These are phyloP conservation scores for Hirundichthys speculiger DNA, from an alignment of 2,113 vertebrate genomes.

Conservation along the genomic window DNA sequence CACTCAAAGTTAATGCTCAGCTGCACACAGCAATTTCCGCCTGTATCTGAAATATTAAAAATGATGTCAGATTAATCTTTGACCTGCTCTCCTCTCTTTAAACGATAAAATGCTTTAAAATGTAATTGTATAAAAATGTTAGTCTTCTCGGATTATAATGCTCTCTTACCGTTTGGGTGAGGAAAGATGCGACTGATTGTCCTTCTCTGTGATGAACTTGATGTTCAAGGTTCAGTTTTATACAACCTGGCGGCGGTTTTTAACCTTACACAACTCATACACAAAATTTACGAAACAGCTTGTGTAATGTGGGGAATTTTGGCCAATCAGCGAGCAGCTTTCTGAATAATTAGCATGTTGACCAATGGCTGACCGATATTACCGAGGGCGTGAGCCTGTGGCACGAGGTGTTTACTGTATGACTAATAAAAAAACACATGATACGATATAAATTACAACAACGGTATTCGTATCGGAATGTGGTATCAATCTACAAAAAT, in stretches of 20 bases:
- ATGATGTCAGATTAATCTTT: no score
- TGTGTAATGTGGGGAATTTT: slow-evolving; percentile 57
- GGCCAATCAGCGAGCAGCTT: slow-evolving; percentile 59
- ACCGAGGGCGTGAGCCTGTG: background rate
- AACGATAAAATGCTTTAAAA: no score
- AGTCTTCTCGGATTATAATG: background rate
- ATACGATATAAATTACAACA: no score
- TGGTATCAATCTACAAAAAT: no score
- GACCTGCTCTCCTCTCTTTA: no score
- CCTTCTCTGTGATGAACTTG: no score
- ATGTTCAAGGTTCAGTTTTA: background rate
- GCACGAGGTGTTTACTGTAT: slow-evolving; percentile 13
- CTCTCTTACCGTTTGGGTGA: slow-evolving; percentile 43
- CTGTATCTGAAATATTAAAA: no score
- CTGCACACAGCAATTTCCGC: no score
- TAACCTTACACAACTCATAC: slow-evolving; percentile 56
- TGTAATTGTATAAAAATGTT: no score
- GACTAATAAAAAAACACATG: background rate
- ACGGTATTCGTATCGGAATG: no score
- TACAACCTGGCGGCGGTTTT: background rate
- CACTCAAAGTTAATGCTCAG: no score
- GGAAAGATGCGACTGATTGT: background rate
- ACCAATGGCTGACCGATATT: slow-evolving; percentile 49
- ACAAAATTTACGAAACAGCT: slow-evolving; percentile 66
- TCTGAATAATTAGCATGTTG: background rate